Conservation (phyloP, 2,888 invertebrate species). For the Lapara coniferarum region DNA sequence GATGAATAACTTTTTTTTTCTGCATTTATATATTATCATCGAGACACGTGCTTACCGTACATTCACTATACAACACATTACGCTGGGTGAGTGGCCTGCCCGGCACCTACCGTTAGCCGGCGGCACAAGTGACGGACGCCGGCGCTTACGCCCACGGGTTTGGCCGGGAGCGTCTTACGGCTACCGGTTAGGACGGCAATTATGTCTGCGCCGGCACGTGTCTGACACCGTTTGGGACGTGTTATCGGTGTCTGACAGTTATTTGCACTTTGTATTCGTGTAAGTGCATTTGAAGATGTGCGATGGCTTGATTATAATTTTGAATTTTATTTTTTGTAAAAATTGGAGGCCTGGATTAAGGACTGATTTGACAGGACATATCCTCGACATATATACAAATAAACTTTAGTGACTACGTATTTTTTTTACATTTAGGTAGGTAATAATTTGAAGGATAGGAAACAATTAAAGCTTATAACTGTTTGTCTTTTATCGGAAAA, state of each 20-base stretch:
- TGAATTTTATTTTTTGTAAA: too few species aligned
- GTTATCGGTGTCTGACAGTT: not conserved
- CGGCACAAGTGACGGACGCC: constrained; percentile 45
- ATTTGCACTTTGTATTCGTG: too few species aligned
- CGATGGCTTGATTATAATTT: too few species aligned
- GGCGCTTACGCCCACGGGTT: constrained; percentile 34
- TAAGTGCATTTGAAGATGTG: too few species aligned
- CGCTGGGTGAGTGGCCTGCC: constrained; percentile 59
- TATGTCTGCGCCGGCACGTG: not conserved
- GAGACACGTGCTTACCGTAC: constrained; percentile 13
- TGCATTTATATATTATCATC: not conserved
- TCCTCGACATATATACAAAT: too few species aligned
- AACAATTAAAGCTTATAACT: too few species aligned
- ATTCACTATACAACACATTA: constrained; percentile 13
- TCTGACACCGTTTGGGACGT: not conserved
- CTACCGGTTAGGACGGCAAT: not conserved
- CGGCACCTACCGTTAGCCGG: constrained; percentile 53
- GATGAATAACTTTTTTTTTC: not conserved
- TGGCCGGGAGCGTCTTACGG: not conserved
- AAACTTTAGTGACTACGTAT: too few species aligned
- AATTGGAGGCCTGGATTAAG: too few species aligned
- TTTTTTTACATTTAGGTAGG: too few species aligned
- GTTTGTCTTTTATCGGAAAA: too few species aligned
- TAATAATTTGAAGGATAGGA: too few species aligned
- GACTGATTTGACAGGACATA: too few species aligned